Base-by-base conservation (phyloP, 2,113 vertebrate species). In the Genyomyrus donnyi region DNA sequence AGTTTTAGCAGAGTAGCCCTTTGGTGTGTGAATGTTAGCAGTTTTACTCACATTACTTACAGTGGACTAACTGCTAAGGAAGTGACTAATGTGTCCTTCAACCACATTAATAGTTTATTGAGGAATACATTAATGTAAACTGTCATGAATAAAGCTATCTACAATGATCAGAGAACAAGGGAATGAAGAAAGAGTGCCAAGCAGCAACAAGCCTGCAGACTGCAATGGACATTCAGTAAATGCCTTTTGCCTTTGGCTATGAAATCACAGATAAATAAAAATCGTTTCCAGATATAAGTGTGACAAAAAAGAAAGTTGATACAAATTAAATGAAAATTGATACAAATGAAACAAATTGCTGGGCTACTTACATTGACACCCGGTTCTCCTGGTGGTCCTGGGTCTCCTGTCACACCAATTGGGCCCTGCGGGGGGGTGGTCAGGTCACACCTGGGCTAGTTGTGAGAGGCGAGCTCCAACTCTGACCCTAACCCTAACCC, bases 301-400 rank as follows among this genome's bases (percentile, higher is more conserved):
- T 74, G 66, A 74, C 10, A 31, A 87, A 31, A 87, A 31, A 19
- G 10, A 50, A 49, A n/a, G 27, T 3, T 42, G 46, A 49, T 50
- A 86, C 84, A 86, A 86, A 49, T 27, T 39, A 31, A 58, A 35
- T 48, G 1, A 17, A 24, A 48, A 49, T 66, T 56, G 19, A 56
- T 56, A 56, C 53, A n/a, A 39, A 53, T 49, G 24, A 70, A 49
- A 15, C 46, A 90, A 5, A 46, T 85, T n/a, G 1, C 10, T 88
- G 80, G 21, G 2, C 66, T 66, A 92, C 95, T 96, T 91, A 96
- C 96, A 46, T 96, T 96, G 58, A 94, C 91, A 86, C 96, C 96
- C 2, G 95, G 89, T 85, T 96, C 96, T 93, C 96, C 96, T 87
- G 96, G 95, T 90, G 95, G 95, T 58, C 96, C 96, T 2, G 94